A percentile compares a stretch with the other conserved stretches of the same genome.
These are phyloP conservation scores for Chromis chromis DNA, from an alignment of 2,797 vertebrate species.

Conservation along the genomic window DNA sequence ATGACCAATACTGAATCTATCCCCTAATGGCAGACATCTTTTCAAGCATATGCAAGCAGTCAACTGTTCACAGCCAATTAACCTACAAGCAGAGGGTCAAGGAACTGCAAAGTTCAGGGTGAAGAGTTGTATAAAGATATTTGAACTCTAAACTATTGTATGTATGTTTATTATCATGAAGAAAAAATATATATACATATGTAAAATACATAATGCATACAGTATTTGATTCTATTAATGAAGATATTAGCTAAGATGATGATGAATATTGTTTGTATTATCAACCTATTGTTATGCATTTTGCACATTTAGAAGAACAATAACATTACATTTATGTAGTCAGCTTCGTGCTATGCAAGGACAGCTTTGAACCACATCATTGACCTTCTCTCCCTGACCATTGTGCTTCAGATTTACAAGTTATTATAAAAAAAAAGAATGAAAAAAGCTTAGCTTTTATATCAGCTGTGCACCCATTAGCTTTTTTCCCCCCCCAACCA, in stretches of 20 bases:
- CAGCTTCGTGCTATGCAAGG: slow-evolving; percentile 98
- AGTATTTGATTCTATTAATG: slow-evolving; percentile 87
- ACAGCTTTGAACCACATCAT: slow-evolving; percentile 91
- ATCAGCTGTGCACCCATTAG: slow-evolving; percentile 88
- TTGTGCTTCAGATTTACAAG: slow-evolving; percentile 77
- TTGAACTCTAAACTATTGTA: slow-evolving; percentile 82
- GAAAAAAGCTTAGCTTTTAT: slow-evolving; percentile 86
- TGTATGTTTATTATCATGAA: slow-evolving; percentile 89
- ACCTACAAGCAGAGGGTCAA: slow-evolving; percentile 67
- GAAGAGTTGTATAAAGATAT: slow-evolving; percentile 83
- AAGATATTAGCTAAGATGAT: slow-evolving; percentile 87
- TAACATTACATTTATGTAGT: slow-evolving; percentile 92
- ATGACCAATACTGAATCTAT: slow-evolving; percentile 48
- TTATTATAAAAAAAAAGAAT: slow-evolving; percentile 84
- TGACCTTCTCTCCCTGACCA: slow-evolving; percentile 70
- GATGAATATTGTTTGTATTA: slow-evolving; percentile 87
- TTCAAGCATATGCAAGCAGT: slow-evolving; percentile 61
- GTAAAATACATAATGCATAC: slow-evolving; percentile 84
- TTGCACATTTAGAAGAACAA: slow-evolving; percentile 94
- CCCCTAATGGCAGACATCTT: slow-evolving; percentile 56
- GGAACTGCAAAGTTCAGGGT: slow-evolving; percentile 73
- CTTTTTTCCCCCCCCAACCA: slow-evolving; percentile 70
- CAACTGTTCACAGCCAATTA: slow-evolving; percentile 70
- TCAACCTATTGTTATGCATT: slow-evolving; percentile 94
- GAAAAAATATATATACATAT: slow-evolving; percentile 91